phyloP scores from a whole-genome alignment of 2,888 invertebrate genomes.

The Acanthococcus lagerstroemiae region DNA sequence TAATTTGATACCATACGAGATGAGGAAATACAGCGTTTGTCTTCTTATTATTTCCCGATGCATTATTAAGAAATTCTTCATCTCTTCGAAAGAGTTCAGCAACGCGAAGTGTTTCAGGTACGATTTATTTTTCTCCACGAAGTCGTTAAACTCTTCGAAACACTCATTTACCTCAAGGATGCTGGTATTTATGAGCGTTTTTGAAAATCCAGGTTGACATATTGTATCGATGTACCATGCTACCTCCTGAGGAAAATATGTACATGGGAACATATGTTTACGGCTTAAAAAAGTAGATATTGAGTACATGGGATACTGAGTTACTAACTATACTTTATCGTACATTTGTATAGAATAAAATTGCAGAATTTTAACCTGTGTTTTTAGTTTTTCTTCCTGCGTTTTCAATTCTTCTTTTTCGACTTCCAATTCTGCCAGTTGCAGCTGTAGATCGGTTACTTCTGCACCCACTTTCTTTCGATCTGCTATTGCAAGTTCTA shows the following conservation, averaged over 20 bases:
- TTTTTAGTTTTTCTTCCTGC: conserved; percentile 14
- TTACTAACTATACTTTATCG: background rate
- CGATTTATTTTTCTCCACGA: conserved; percentile 3
- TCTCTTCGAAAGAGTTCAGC: conserved; percentile 10
- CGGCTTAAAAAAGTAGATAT: background rate
- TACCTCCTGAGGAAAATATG: background rate
- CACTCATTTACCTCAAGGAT: background rate
- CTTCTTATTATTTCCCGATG: conserved; percentile 5
- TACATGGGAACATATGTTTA: background rate
- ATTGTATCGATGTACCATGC: conserved; percentile 24
- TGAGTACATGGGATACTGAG: no score
- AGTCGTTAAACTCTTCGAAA: conserved; percentile 3
- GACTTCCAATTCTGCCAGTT: conserved; percentile 8
- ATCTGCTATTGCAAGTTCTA: background rate
- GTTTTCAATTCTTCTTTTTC: conserved; percentile 14
- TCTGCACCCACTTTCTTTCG: background rate
- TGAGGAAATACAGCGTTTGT: conserved; percentile 10
- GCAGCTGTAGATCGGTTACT: background rate
- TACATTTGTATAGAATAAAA: background rate
- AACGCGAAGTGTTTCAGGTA: background rate
- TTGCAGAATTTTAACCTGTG: background rate
- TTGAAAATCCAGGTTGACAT: conserved; percentile 16
- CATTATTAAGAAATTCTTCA: background rate
- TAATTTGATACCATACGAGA: conserved; percentile 13
- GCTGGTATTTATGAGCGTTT: background rate